These are phyloP conservation scores for Clarias gariepinus DNA, from an alignment of 2,113 vertebrate genomes.

Conservation along the genomic window DNA sequence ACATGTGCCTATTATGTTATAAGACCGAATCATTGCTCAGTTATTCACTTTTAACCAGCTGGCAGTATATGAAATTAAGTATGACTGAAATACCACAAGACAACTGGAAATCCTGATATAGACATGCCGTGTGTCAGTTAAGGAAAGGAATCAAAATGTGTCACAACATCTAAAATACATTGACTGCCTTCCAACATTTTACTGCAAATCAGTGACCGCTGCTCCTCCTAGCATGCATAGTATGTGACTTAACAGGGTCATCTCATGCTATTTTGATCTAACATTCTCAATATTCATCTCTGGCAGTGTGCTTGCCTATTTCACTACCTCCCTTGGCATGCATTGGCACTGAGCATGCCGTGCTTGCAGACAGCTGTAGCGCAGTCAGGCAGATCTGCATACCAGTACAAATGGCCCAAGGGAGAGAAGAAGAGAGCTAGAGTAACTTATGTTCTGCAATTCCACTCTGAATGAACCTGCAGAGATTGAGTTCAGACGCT, in stretches of 20 bases:
- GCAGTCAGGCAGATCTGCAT: conserved; percentile 83
- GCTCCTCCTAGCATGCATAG: not conserved
- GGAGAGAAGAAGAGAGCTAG: conserved; percentile 71
- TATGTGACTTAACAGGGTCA: conserved; percentile 34
- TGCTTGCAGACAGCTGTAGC: conserved; percentile 87
- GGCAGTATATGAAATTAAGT: conserved; percentile 5
- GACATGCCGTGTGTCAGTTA: not conserved
- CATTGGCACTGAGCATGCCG: conserved; percentile 82
- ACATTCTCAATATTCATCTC: conserved; percentile 83
- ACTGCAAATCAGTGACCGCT: not conserved
- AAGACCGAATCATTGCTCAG: conserved; percentile 1
- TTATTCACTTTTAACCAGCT: conserved; percentile 11
- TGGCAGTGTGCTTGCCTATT: conserved; percentile 84
- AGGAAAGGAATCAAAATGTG: conserved; percentile 1
- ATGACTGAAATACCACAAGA: conserved; percentile 29
- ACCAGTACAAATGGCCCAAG: conserved; percentile 74
- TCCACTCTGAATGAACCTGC: not conserved
- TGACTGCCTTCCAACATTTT: conserved; percentile 16
- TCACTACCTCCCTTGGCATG: conserved; percentile 84
- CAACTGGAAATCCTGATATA: conserved; percentile 32
- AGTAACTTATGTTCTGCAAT: conserved; percentile 42
- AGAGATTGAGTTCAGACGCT: conserved; percentile 2
- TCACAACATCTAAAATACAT: conserved; percentile 20
- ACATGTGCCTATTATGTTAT: not conserved
- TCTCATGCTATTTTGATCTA: conserved; percentile 86